Evolutionary conservation across 1,140 invertebrate genomes (phyloP).

Genomic region (Cotesia chilonis): DNA sequence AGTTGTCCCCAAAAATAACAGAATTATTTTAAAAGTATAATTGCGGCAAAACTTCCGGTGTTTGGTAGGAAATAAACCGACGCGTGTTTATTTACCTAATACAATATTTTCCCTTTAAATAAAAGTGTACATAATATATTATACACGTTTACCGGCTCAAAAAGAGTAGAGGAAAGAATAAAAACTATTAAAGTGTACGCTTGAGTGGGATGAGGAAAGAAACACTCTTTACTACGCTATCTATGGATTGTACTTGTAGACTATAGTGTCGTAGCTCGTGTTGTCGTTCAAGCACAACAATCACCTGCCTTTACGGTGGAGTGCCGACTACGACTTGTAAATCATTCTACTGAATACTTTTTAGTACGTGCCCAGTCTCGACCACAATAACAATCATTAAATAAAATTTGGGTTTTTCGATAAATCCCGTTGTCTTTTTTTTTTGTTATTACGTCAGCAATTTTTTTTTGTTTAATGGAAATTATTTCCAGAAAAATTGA

Average conservation of each 20-base stretch:
- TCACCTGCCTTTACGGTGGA: constrained; percentile 64
- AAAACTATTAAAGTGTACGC: background rate
- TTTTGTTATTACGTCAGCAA: background rate
- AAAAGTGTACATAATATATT: too few species aligned
- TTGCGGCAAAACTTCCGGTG: too few species aligned
- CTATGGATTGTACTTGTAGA: background rate
- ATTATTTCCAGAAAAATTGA: too few species aligned
- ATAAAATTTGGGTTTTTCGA: constrained; percentile 21
- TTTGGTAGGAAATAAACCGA: too few species aligned
- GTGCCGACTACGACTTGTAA: constrained; percentile 64
- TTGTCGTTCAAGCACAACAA: constrained; percentile 55
- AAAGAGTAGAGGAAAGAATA: too few species aligned
- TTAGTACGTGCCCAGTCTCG: constrained; percentile 23
- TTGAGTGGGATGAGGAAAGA: background rate
- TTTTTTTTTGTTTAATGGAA: too few species aligned
- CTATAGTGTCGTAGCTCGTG: constrained; percentile 41
- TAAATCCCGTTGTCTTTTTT: background rate
- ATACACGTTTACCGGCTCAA: too few species aligned
- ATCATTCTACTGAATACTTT: constrained; percentile 61
- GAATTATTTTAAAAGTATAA: too few species aligned
- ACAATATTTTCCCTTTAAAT: too few species aligned
- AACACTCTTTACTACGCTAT: background rate
- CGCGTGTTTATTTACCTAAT: too few species aligned
- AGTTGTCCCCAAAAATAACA: too few species aligned
- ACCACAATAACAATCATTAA: constrained; percentile 17